A percentile compares a stretch with the other conserved stretches of the same genome.
phyloP scores from a whole-genome alignment of 2,797 vertebrate species.

The Eutrigla gurnardus region DNA sequence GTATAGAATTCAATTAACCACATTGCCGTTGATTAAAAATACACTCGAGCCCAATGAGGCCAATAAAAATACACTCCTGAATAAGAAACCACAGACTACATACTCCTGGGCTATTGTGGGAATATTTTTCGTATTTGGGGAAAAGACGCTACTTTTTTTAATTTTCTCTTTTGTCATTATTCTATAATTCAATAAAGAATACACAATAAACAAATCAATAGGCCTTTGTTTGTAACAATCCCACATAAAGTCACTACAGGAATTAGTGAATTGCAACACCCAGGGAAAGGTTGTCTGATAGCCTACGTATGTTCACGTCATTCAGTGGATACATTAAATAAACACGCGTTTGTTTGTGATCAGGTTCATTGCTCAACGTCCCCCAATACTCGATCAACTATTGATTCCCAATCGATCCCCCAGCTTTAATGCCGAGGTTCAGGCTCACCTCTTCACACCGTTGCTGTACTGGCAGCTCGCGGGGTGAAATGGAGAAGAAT shows the following conservation, averaged over 20 bases:
- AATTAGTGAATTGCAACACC: not conserved
- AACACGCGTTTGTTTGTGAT: conserved; percentile 3
- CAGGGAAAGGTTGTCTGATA: not conserved
- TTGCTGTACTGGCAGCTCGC: conserved; percentile 8
- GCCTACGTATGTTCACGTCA: too few relatives aligned
- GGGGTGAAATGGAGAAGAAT: conserved; percentile 18
- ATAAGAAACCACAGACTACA: not conserved
- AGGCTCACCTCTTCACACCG: conserved; percentile 10
- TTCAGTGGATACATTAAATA: too few relatives aligned
- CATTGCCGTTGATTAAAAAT: not conserved
- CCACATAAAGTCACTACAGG: not conserved
- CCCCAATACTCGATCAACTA: conserved; percentile 47
- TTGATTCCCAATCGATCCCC: conserved; percentile 26
- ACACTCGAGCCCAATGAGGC: not conserved
- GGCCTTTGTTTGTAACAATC: not conserved
- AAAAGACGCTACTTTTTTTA: not conserved
- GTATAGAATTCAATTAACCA: not conserved
- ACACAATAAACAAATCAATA: not conserved
- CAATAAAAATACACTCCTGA: not conserved
- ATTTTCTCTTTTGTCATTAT: not conserved
- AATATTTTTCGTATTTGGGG: not conserved
- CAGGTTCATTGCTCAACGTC: conserved; percentile 13
- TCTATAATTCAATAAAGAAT: not conserved
- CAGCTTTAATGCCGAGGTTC: conserved; percentile 14
- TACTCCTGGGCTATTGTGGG: not conserved